Conservation (phyloP, 2,797 vertebrate genomes). For the Anabas testudineus region DNA sequence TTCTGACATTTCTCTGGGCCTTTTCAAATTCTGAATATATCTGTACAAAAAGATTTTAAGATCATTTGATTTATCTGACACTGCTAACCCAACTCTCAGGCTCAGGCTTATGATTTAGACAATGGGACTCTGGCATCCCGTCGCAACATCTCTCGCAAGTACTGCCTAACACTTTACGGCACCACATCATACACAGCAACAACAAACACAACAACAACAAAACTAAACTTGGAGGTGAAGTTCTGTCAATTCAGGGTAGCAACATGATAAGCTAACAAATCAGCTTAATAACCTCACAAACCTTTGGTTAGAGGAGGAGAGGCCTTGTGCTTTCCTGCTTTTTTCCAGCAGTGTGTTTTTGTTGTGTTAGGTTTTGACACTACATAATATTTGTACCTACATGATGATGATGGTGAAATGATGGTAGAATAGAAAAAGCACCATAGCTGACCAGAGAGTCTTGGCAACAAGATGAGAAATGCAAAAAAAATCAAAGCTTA, state of each 20-base stretch:
- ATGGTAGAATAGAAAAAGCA: constrained; percentile 23
- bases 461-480: constrained; percentile 26
- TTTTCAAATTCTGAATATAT: constrained; percentile 43
- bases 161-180: too few relatives aligned
- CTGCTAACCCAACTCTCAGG: not conserved
- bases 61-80: not conserved
- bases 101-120: not conserved
- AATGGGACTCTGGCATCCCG: too few relatives aligned
- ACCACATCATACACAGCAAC: too few relatives aligned
- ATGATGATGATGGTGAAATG: constrained; percentile 24
- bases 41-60: constrained; percentile 13
- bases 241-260: too few relatives aligned
- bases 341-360: not conserved
- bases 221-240: too few relatives aligned
- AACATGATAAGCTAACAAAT: too few relatives aligned
- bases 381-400: constrained; percentile 14
- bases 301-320: too few relatives aligned
- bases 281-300: too few relatives aligned
- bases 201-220: too few relatives aligned
- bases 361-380: constrained; percentile 20
- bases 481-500: constrained; percentile 30
- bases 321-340: too few relatives aligned
- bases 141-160: too few relatives aligned
- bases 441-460: constrained; percentile 21
- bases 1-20: constrained; percentile 43